Percentiles rank a stretch among this genome's conserved stretches.
phyloP scores from a whole-genome alignment of 2,888 invertebrate genomes.

The Carterocephalus palaemon region DNA sequence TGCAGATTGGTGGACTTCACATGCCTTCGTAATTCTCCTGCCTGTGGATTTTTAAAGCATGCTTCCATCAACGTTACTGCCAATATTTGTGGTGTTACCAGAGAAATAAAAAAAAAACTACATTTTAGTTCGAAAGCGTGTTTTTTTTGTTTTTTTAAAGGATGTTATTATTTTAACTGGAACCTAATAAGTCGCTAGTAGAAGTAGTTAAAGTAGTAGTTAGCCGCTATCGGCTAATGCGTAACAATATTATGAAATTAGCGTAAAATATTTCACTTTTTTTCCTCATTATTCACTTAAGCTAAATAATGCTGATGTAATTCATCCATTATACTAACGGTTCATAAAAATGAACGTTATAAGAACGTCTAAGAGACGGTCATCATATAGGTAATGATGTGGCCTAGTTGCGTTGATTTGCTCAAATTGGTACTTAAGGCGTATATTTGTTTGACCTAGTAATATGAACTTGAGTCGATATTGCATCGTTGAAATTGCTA shows the following conservation, averaged over 20 bases:
- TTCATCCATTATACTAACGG: slow-evolving; percentile 31
- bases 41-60: too few relatives aligned
- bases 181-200: too few relatives aligned
- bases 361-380: slow-evolving; percentile 38
- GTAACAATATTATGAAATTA: slow-evolving; percentile 10
- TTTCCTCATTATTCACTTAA: slow-evolving; percentile 21
- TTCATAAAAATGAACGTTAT: slow-evolving; percentile 28
- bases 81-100: too few relatives aligned
- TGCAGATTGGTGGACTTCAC: too few relatives aligned
- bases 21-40: too few relatives aligned
- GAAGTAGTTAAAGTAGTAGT: too few relatives aligned
- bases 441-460: slow-evolving; percentile 57
- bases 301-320: slow-evolving; percentile 26
- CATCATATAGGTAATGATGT: slow-evolving; percentile 55
- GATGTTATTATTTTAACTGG: too few relatives aligned
- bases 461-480: slow-evolving; percentile 38
- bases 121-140: too few relatives aligned
- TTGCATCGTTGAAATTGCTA: slow-evolving; percentile 19
- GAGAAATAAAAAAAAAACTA: too few relatives aligned
- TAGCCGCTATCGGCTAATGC: slow-evolving; percentile 13
- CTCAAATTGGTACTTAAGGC: slow-evolving; percentile 62
- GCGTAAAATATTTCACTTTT: slow-evolving; percentile 16
- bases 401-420: slow-evolving; percentile 68
- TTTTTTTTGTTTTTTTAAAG: too few relatives aligned
- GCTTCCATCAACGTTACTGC: too few relatives aligned